Evolutionary conservation across 2,113 vertebrate species (phyloP), one percentile per base, ranked within the genome.

Genomic region (Tricholaema leucomelas): DNA sequence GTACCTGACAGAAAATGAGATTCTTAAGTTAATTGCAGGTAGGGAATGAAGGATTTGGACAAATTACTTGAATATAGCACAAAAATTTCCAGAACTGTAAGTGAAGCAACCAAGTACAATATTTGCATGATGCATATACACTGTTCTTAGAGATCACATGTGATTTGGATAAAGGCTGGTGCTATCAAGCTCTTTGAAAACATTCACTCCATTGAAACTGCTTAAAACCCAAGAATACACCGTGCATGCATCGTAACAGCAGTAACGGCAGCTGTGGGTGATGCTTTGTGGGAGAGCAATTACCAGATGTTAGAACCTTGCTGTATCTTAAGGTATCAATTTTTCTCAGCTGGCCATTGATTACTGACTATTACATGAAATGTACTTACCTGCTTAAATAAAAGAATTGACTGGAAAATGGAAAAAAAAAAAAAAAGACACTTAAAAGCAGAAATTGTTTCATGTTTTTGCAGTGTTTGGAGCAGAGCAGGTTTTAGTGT

Each of bases 41-140:
- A 23, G 20, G 12, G 27, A 80, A 40, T 73, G 31, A 54, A 24
- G 3, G 25, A 27, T 73, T 33, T 69, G 9, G 5, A 33, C 5
- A 20, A 19, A 19, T 4, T 59, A 48, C 5, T 28, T 50, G 16
- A 48, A 61, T 27, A 54, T 8, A 71, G 12, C 7, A 61, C 8
- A 46, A 36, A 25, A 10, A 1, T 1, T 0, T 2, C 10, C 11
- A 18, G 13, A 56, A 52, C 0, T 48, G 6, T 17, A 24, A 24
- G 4, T 58, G n/a, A 76, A 44, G 3, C 13, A 70, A 48, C 31
- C 25, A 52, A 24, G 5, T 19, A 21, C 5, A 81, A 8, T 31
- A n/a, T 48, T 48, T 76, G 1, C 10, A 56, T 25, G 24, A 52
- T 12, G 7, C 15, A 35, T 7, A 35, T 7, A 23, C 27, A n/a